These are phyloP conservation scores for Carassius auratus DNA, from an alignment of 2,113 vertebrate genomes.

Conservation along the genomic window DNA sequence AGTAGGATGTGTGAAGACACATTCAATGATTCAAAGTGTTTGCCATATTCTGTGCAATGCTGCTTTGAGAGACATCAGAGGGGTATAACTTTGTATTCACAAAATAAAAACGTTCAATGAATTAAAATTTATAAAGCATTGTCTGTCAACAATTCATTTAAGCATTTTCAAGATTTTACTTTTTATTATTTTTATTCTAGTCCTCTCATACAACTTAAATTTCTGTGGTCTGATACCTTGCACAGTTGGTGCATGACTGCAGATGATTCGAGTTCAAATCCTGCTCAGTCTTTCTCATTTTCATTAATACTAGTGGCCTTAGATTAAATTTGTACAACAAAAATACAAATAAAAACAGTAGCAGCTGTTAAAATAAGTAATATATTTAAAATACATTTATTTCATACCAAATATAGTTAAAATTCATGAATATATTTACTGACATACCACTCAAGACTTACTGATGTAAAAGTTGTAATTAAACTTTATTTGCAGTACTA, in stretches of 20 bases:
- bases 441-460: too few species aligned
- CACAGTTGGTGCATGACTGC: neutral
- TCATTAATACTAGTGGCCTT: too few species aligned
- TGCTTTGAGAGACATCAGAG: neutral
- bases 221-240: neutral
- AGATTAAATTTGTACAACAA: neutral
- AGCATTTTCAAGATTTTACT: neutral
- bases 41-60: neutral
- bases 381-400: too few species aligned
- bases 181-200: neutral
- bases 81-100: neutral
- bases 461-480: too few species aligned
- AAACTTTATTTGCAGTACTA: too few species aligned
- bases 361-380: neutral
- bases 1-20: constrained; percentile 2
- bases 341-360: neutral
- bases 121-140: neutral
- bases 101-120: neutral
- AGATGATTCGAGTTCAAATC: neutral
- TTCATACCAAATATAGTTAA: too few species aligned
- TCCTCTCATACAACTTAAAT: too few species aligned
- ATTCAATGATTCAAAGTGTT: neutral
- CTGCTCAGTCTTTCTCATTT: too few species aligned
- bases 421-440: too few species aligned
- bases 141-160: neutral